Base-by-base conservation (phyloP, 2,888 invertebrate species). In the Pediacus dermestoides region DNA sequence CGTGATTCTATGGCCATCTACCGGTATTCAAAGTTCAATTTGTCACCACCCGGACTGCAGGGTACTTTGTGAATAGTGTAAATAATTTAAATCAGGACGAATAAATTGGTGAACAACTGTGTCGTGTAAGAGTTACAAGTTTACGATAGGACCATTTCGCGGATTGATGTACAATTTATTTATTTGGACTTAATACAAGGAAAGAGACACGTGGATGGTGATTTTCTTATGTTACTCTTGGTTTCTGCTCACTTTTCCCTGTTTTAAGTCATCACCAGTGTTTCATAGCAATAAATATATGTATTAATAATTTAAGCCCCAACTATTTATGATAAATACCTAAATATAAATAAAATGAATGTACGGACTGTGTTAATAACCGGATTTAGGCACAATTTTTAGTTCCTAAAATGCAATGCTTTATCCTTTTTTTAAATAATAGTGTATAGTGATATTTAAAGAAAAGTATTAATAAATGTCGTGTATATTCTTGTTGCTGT, bases 401-500 rank as follows among this genome's bases (percentile, higher is more conserved):
- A 23, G 48, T 53, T 53, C 52, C 49, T 46, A 42, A 45, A 26
- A 37, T 45, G 45, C 47, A 52, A 52, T 46, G 47, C 51, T 52
- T 45, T 43, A 39, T 42, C 44, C 4, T 28, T 28, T 28, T 28
- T 26, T 7, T 11, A 32, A 30, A 41, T 38, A 40, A 42, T 55
- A 52, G 46, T 54, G 50, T 53, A 55, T 57, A 57, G 53, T 53
- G 52, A 57, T 57, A 58, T 48, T 43, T 41, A 50, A 11, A 28
- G n/a, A 28, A 47, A 52, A 55, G 50, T 55, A 55, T 50, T 55
- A 47, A 45, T 44, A 46, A 56, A 58, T 67, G 66, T 68, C 62
- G 64, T 66, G 63, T 58, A 52, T 62, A 65, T 68, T 66, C 66
- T 67, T 66, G 67, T 70, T 69, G 68, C 70, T 70, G 70, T 70